Conservation (phyloP, 2,797 vertebrate genomes). For the Clarias fuscus region DNA sequence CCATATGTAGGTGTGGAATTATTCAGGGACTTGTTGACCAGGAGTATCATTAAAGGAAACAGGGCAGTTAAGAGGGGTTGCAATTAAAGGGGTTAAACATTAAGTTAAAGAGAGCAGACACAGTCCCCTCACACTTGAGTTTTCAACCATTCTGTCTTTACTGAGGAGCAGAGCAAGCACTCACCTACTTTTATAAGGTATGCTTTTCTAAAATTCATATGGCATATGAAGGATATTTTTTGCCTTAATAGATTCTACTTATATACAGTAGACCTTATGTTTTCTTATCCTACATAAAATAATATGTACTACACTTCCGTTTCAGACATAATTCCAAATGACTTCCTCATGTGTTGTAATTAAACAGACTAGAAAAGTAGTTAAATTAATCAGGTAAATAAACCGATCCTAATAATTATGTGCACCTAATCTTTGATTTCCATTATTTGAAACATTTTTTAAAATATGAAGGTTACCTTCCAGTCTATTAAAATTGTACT, state of each 20-base stretch:
- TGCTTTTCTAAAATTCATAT: not conserved
- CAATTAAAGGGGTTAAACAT: slow-evolving; percentile 73
- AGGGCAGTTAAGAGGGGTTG: slow-evolving; percentile 66
- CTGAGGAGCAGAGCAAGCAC: slow-evolving; percentile 47
- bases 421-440: not conserved
- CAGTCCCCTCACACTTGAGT: slow-evolving; percentile 57
- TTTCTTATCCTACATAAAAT: not conserved
- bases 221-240: not conserved
- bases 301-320: not conserved
- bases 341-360: not conserved
- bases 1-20: slow-evolving; percentile 68
- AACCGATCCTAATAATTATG: not conserved
- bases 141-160: slow-evolving; percentile 60
- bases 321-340: not conserved
- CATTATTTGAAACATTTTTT: not conserved
- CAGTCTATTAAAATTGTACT: not conserved
- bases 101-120: slow-evolving; percentile 66
- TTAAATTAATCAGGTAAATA: no score
- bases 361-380: not conserved
- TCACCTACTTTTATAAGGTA: slow-evolving; percentile 25
- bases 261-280: not conserved
- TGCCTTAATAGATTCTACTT: not conserved
- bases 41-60: slow-evolving; percentile 69
- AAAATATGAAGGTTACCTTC: not conserved
- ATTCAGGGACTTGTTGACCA: slow-evolving; percentile 58